Percentiles rank a stretch among this genome's conserved stretches.
These are phyloP conservation scores for Tholera decimalis DNA, from an alignment of 2,888 invertebrate genomes.

Conservation along the genomic window DNA sequence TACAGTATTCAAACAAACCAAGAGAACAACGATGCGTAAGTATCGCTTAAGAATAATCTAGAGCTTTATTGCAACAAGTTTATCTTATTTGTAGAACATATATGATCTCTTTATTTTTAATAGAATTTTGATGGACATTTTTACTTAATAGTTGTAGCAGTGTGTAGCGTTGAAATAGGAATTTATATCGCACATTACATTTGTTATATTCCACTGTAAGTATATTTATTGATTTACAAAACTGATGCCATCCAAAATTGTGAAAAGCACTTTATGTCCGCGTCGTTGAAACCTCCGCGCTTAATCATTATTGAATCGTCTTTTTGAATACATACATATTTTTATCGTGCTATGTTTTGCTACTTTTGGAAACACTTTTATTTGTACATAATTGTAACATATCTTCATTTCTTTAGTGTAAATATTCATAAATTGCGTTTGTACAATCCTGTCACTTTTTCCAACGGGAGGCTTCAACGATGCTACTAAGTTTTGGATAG, in stretches of 20 bases:
- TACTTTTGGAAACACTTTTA: constrained; percentile 72
- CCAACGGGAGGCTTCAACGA: constrained; percentile 77
- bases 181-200: constrained; percentile 81
- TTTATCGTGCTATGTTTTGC: constrained; percentile 61
- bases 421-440: constrained; percentile 68
- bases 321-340: constrained; percentile 54
- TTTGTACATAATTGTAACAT: constrained; percentile 87
- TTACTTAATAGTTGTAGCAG: constrained; percentile 90
- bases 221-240: constrained; percentile 72
- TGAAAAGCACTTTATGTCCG: constrained; percentile 66
- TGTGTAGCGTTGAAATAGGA: constrained; percentile 82
- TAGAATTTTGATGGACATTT: constrained; percentile 90
- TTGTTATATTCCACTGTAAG: constrained; percentile 74
- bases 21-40: constrained; percentile 76
- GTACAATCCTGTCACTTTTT: constrained; percentile 52
- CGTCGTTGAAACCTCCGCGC: constrained; percentile 75
- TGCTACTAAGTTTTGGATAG: constrained; percentile 76
- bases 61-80: constrained; percentile 88
- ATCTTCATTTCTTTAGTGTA: constrained; percentile 66
- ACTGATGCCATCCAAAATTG: constrained; percentile 82
- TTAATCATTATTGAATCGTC: constrained; percentile 45
- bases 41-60: constrained; percentile 80
- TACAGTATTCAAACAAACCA: constrained; percentile 78
- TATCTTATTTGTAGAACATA: constrained; percentile 88
- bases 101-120: constrained; percentile 90